Conservation (phyloP, 1,140 invertebrate genomes). For the Maconellicoccus hirsutus region DNA sequence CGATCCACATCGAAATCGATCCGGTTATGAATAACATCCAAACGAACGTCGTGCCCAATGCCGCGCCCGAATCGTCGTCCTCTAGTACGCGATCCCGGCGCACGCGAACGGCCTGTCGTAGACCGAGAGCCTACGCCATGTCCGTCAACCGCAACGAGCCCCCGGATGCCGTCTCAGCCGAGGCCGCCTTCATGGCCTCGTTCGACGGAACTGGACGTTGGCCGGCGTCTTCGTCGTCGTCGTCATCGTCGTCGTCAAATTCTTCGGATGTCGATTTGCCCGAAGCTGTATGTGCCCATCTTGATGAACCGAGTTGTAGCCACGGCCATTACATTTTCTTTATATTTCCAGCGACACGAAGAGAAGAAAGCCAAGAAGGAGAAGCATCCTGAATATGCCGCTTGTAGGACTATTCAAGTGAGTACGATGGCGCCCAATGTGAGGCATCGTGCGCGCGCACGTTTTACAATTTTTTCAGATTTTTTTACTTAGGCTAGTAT, state of each 20-base stretch:
- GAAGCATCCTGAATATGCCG: not conserved
- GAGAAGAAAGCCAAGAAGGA: conserved; percentile 10
- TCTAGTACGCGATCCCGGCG: not conserved
- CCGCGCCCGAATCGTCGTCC: not conserved
- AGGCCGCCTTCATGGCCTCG: not conserved
- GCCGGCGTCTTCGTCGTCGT: not conserved
- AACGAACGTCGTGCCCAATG: not conserved
- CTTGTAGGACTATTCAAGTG: not conserved
- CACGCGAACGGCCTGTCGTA: not conserved
- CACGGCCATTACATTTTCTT: not conserved
- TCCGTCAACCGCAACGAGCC: not conserved
- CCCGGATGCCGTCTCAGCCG: not conserved
- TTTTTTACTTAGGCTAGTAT: too few relatives aligned
- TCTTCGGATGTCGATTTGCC: not conserved
- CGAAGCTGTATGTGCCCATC: not conserved
- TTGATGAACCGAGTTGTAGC: too few relatives aligned
- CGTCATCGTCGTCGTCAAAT: not conserved
- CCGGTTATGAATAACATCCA: not conserved
- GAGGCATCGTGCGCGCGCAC: too few relatives aligned
- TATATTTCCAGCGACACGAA: not conserved
- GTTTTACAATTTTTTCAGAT: too few relatives aligned
- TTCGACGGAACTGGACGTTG: not conserved
- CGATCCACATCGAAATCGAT: conserved; percentile 7
- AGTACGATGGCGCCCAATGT: too few relatives aligned
- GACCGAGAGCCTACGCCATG: not conserved